These are phyloP conservation scores for Drosophila subobscura DNA, from an alignment of 1,140 invertebrate genomes.

Conservation along the genomic window DNA sequence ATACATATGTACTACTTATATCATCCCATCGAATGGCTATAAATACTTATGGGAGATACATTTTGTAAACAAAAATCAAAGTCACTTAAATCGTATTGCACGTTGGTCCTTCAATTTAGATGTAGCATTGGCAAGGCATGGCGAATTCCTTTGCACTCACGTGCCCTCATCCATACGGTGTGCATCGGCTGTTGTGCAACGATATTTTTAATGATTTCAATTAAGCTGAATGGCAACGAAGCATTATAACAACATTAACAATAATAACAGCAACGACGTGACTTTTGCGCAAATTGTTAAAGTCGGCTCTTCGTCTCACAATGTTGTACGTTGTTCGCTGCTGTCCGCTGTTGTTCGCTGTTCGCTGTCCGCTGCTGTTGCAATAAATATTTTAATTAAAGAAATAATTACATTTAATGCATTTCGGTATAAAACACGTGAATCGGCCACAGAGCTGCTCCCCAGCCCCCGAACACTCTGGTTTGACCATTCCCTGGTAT, in stretches of 20 bases:
- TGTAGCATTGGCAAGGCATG: background rate
- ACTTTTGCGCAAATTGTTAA: slow-evolving; percentile 72
- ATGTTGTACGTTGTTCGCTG: slow-evolving; percentile 23
- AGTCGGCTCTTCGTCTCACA: slow-evolving; percentile 23
- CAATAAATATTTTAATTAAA: slow-evolving; percentile 79
- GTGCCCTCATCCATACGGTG: slow-evolving; percentile 21
- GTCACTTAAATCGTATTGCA: too few relatives aligned
- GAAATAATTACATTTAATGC: slow-evolving; percentile 79
- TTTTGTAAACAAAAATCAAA: too few relatives aligned
- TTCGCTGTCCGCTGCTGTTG: slow-evolving; percentile 39
- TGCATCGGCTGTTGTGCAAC: slow-evolving; percentile 35
- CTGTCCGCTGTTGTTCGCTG: slow-evolving; percentile 30
- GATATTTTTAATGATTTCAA: slow-evolving; percentile 75
- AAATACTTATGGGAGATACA: too few relatives aligned
- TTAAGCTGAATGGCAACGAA: slow-evolving; percentile 61
- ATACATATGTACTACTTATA: too few relatives aligned
- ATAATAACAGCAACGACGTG: slow-evolving; percentile 64
- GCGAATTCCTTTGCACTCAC: slow-evolving; percentile 1
- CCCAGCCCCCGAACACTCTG: slow-evolving; percentile 4
- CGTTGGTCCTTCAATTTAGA: too few relatives aligned
- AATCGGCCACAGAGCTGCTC: slow-evolving; percentile 20
- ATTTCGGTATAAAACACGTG: slow-evolving; percentile 35
- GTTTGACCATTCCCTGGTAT: slow-evolving; percentile 33
- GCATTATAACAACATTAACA: slow-evolving; percentile 64
- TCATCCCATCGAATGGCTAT: too few relatives aligned